Evolutionary conservation across 2,113 vertebrate species (phyloP).

Genomic region (Clarias gariepinus): DNA sequence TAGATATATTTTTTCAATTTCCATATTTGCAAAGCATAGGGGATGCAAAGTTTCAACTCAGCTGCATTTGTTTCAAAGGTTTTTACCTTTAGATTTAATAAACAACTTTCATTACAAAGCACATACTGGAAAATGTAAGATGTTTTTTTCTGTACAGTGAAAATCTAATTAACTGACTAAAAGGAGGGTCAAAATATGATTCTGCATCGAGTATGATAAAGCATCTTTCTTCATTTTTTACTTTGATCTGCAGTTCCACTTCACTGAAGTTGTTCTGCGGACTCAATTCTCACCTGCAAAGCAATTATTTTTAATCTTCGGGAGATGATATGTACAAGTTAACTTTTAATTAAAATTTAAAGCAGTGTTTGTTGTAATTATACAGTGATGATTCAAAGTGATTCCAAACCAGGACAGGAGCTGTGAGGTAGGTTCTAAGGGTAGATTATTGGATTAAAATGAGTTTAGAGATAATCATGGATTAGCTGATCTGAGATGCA

Average conservation of each 20-base stretch:
- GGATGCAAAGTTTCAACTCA: background rate
- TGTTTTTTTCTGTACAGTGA: background rate
- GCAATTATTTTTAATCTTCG: background rate
- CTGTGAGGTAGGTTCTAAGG: background rate
- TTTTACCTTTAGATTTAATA: background rate
- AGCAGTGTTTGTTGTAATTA: background rate
- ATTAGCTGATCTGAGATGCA: background rate
- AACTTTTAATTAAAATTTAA: conserved; percentile 7
- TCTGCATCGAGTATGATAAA: background rate
- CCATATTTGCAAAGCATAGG: background rate
- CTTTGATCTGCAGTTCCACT: conserved; percentile 30
- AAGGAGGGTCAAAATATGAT: background rate
- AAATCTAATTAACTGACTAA: conserved; percentile 35
- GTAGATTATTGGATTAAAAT: background rate
- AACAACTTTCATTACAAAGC: background rate
- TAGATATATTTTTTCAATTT: background rate
- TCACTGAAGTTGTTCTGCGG: conserved; percentile 18
- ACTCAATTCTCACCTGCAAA: background rate
- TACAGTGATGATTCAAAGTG: background rate
- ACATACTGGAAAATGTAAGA: background rate
- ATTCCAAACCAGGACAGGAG: background rate
- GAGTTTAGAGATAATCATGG: background rate
- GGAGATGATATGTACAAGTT: conserved; percentile 5
- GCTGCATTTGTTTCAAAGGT: background rate
- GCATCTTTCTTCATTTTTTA: background rate